These are phyloP conservation scores for Bovichtus diacanthus DNA, from an alignment of 2,797 vertebrate species.

Conservation along the genomic window DNA sequence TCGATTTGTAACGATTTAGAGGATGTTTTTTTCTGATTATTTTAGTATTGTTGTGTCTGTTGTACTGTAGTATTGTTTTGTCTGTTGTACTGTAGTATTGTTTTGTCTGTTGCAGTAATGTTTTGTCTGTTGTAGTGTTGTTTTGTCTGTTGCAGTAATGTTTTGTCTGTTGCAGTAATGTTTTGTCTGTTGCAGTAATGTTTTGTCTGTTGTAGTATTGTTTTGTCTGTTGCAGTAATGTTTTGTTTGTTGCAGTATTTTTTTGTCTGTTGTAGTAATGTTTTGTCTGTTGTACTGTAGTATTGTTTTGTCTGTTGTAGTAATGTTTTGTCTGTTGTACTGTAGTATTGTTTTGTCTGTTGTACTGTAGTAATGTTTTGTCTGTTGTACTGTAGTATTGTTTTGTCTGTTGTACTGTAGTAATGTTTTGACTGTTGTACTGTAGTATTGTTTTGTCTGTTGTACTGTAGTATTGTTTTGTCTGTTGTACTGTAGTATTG, in stretches of 20 bases:
- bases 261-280: neutral
- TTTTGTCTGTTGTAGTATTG: neutral
- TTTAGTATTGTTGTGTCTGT: neutral
- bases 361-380: neutral
- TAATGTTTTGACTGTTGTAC: neutral
- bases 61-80: too few species aligned
- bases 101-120: neutral
- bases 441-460: too few species aligned
- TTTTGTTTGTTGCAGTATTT: too few species aligned
- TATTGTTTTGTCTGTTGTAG: neutral
- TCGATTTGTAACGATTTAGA: too few species aligned
- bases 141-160: neutral
- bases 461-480: neutral
- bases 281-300: neutral
- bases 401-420: neutral
- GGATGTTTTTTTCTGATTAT: too few species aligned
- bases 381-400: neutral
- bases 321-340: neutral
- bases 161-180: neutral
- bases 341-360: too few species aligned
- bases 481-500: neutral
- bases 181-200: neutral
- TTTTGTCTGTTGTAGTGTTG: neutral
- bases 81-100: too few species aligned
- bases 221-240: too few species aligned